Evolutionary conservation across 1,140 invertebrate species (phyloP).

Genomic region (Cecropterus lyciades): DNA sequence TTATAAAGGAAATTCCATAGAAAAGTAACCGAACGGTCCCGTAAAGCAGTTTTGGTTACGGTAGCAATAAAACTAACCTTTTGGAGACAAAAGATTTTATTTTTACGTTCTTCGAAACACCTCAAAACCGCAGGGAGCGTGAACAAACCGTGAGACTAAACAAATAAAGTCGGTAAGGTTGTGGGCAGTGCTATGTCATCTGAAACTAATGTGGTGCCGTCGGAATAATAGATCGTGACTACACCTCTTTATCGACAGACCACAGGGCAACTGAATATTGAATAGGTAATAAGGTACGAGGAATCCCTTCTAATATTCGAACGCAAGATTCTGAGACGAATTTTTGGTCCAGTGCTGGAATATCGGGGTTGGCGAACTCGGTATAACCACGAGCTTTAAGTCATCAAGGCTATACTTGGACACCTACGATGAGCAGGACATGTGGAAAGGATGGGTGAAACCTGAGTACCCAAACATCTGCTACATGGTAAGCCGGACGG

Average conservation of each 20-base stretch:
- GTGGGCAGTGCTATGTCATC: constrained; percentile 26
- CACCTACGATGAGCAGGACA: too few relatives aligned
- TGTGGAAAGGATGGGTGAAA: too few relatives aligned
- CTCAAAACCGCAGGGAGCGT: constrained; percentile 36
- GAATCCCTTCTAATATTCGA: too few relatives aligned
- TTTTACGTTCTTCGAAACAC: constrained; percentile 35
- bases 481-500: too few relatives aligned
- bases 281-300: constrained; percentile 1
- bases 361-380: too few relatives aligned
- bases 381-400: too few relatives aligned
- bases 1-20: constrained; percentile 19
- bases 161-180: constrained; percentile 35
- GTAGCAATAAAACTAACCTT: constrained; percentile 56
- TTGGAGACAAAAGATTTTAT: constrained; percentile 47
- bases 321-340: too few relatives aligned
- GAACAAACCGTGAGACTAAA: constrained; percentile 33
- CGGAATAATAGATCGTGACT: constrained; percentile 40
- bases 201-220: constrained; percentile 41
- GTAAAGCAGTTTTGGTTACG: constrained; percentile 44
- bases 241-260: constrained; percentile 36
- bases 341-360: too few relatives aligned
- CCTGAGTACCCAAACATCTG: too few relatives aligned
- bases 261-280: constrained; percentile 29
- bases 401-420: too few relatives aligned
- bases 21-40: constrained; percentile 30